Conservation (phyloP, 1,140 invertebrate genomes). For the Hesperophylax magnus region DNA sequence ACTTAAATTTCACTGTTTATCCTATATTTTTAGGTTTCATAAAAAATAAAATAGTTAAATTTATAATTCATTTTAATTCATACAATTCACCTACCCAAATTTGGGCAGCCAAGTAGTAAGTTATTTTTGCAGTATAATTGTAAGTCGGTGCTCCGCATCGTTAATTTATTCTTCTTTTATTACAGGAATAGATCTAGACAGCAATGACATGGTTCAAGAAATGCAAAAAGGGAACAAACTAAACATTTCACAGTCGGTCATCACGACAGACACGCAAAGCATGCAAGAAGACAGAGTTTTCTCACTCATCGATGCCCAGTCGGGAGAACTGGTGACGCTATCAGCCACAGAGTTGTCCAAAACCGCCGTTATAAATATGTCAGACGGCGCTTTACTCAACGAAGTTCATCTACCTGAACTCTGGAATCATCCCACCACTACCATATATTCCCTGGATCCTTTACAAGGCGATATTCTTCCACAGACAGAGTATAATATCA, state of each 20-base stretch:
- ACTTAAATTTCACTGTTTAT: too few relatives aligned
- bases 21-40: too few relatives aligned
- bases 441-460: conserved; percentile 44
- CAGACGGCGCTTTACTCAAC: conserved; percentile 44
- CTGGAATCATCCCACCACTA: conserved; percentile 31
- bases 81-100: too few relatives aligned
- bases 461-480: conserved; percentile 27
- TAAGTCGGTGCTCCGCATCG: too few relatives aligned
- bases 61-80: too few relatives aligned
- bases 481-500: conserved; percentile 39
- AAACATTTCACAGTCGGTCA: conserved; percentile 16
- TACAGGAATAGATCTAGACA: conserved; percentile 38
- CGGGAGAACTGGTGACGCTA: conserved; percentile 53
- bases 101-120: too few relatives aligned
- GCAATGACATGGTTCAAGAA: conserved; percentile 19
- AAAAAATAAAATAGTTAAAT: too few relatives aligned
- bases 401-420: conserved; percentile 48
- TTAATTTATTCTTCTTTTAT: conserved; percentile 13
- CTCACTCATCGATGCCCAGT: conserved; percentile 55
- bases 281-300: conserved; percentile 48
- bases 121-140: too few relatives aligned
- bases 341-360: conserved; percentile 52
- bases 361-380: conserved; percentile 53
- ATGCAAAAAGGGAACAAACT: conserved; percentile 29
- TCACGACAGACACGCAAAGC: not conserved